These are phyloP conservation scores for Amyelois transitella DNA, from an alignment of 1,140 invertebrate species.

Conservation along the genomic window DNA sequence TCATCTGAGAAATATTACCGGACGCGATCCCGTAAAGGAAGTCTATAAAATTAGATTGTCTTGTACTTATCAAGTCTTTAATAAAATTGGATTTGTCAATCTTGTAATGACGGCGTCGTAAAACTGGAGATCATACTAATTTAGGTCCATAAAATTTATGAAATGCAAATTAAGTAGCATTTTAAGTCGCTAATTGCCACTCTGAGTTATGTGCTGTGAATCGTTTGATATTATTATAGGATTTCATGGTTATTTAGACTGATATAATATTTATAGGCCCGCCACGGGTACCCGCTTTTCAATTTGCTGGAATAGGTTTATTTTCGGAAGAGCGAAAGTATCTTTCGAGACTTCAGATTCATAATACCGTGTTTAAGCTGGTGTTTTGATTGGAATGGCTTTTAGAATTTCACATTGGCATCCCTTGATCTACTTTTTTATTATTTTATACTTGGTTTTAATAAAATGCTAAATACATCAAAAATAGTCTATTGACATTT, in stretches of 20 bases:
- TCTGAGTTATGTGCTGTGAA: not conserved
- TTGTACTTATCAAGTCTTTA: conserved; percentile 1
- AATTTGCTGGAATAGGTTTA: no score
- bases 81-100: conserved; percentile 5
- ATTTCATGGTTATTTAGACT: not conserved
- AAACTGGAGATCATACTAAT: conserved; percentile 2
- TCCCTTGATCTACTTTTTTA: no score
- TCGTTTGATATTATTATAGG: not conserved
- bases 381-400: no score
- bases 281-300: no score
- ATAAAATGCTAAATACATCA: no score
- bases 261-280: no score
- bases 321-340: no score
- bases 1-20: not conserved
- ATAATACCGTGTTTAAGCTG: no score
- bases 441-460: no score
- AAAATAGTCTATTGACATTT: no score
- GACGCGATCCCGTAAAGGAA: conserved; percentile 2
- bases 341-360: no score
- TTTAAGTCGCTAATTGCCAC: not conserved
- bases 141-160: not conserved
- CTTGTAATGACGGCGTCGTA: conserved; percentile 2
- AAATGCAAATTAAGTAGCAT: not conserved
- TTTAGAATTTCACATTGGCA: no score
- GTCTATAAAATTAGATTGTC: conserved; percentile 4